Evolutionary conservation across 2,113 vertebrate genomes (phyloP).

Genomic region (Psammodynastes pulverulentus): DNA sequence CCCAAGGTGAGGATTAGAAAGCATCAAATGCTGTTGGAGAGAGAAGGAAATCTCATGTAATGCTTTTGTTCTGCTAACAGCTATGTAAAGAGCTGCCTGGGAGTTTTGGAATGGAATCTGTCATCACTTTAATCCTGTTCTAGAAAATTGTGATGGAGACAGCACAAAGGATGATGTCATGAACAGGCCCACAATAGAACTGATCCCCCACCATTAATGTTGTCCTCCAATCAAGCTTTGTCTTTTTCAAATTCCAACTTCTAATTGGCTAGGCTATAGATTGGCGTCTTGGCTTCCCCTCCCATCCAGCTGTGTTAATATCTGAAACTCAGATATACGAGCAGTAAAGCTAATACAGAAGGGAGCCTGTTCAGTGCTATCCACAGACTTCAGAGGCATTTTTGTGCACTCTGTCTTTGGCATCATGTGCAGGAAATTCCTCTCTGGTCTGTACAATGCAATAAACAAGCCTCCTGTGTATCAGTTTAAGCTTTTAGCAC

Average conservation of each 20-base stretch:
- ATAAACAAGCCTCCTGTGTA: constrained; percentile 50
- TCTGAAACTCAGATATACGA: constrained; percentile 52
- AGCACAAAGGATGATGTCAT: constrained; percentile 52
- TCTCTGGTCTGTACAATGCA: constrained; percentile 34
- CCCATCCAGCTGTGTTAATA: constrained; percentile 55
- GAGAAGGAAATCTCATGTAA: constrained; percentile 63
- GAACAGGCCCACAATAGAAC: constrained; percentile 39
- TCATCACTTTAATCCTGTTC: constrained; percentile 54
- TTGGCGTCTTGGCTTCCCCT: not conserved
- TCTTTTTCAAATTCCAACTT: constrained; percentile 27
- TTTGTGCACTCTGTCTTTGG: constrained; percentile 48
- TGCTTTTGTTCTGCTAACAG: constrained; percentile 66
- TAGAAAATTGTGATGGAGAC: constrained; percentile 63
- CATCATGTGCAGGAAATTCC: constrained; percentile 44
- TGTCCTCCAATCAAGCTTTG: constrained; percentile 42
- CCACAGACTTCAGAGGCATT: constrained; percentile 53
- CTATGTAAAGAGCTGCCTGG: constrained; percentile 63
- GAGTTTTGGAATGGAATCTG: constrained; percentile 68
- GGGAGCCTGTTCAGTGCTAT: constrained; percentile 33
- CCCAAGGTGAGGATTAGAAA: constrained; percentile 65
- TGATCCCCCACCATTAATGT: constrained; percentile 30
- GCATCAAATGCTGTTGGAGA: constrained; percentile 49
- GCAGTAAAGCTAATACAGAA: constrained; percentile 47
- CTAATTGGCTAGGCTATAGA: constrained; percentile 33
- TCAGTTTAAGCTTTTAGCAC: constrained; percentile 40